These are phyloP conservation scores for Xanthia icteritia DNA, from an alignment of 2,888 invertebrate species.

Conservation along the genomic window DNA sequence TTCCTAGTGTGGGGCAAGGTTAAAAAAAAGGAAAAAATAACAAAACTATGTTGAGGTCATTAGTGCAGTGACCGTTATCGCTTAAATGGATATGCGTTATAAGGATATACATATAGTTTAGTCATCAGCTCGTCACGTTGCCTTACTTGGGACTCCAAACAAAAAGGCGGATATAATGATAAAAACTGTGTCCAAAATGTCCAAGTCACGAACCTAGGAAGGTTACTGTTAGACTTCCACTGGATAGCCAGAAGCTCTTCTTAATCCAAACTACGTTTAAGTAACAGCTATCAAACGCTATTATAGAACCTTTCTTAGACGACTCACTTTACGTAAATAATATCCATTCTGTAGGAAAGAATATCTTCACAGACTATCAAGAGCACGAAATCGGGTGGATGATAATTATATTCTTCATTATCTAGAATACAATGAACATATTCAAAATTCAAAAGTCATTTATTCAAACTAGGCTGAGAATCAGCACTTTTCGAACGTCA, in stretches of 20 bases:
- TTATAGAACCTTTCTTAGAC: not conserved
- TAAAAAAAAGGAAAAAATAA: not conserved
- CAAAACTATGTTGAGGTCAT: slow-evolving; percentile 24
- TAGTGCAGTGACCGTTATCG: slow-evolving; percentile 35
- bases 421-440: not conserved
- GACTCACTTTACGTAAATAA: not conserved
- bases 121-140: slow-evolving; percentile 21
- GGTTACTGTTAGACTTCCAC: not conserved
- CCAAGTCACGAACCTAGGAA: not conserved
- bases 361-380: not conserved
- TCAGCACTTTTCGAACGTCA: no score
- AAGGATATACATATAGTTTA: slow-evolving; percentile 5
- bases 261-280: not conserved
- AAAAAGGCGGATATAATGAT: slow-evolving; percentile 27
- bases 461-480: no score
- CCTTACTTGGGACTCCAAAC: slow-evolving; percentile 18
- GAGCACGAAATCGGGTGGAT: not conserved
- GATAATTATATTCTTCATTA: no score
- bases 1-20: no score
- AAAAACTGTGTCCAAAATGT: slow-evolving; percentile 10
- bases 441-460: no score
- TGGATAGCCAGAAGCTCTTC: not conserved
- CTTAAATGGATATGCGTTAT: slow-evolving; percentile 4
- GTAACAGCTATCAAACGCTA: not conserved
- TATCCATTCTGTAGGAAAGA: not conserved